Evolutionary conservation across 2,797 vertebrate species (phyloP).

Genomic region (Pelodytes ibericus): DNA sequence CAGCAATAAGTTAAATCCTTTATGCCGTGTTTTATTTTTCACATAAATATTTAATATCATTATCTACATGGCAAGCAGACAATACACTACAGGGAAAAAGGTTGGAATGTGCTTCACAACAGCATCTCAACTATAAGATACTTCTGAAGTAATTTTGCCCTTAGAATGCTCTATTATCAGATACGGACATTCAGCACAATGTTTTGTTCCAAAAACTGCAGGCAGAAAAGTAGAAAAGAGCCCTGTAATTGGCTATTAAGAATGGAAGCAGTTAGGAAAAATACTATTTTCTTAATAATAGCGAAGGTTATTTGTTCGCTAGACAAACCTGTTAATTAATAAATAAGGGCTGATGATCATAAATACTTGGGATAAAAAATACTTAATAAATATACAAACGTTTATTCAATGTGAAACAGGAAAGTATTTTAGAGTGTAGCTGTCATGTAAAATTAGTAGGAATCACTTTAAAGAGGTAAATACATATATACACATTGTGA

Average conservation of each 20-base stretch:
- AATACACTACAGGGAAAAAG: conserved; percentile 50
- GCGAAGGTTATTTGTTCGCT: conserved; percentile 52
- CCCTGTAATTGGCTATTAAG: conserved; percentile 60
- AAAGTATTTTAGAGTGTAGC: too few relatives aligned
- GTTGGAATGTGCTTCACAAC: conserved; percentile 49
- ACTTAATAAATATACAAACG: too few relatives aligned
- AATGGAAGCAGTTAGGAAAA: conserved; percentile 61
- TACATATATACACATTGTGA: too few relatives aligned
- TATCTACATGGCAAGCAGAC: conserved; percentile 47
- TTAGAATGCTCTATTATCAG: conserved; percentile 60
- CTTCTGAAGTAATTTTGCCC: conserved; percentile 54
- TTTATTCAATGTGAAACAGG: too few relatives aligned
- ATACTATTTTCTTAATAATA: conserved; percentile 55
- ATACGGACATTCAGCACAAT: conserved; percentile 58
- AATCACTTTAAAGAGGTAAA: too few relatives aligned
- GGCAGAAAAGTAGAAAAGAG: conserved; percentile 60
- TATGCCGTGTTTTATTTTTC: conserved; percentile 30
- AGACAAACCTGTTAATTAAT: too few relatives aligned
- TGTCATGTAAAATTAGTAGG: too few relatives aligned
- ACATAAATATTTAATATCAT: conserved; percentile 40
- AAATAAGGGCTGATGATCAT: too few relatives aligned
- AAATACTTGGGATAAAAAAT: too few relatives aligned
- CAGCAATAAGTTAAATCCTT: not conserved
- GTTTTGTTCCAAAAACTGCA: conserved; percentile 59
- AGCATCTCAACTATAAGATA: conserved; percentile 46